Conservation (phyloP, 2,888 invertebrate species). For the Machimus atricapillus region DNA sequence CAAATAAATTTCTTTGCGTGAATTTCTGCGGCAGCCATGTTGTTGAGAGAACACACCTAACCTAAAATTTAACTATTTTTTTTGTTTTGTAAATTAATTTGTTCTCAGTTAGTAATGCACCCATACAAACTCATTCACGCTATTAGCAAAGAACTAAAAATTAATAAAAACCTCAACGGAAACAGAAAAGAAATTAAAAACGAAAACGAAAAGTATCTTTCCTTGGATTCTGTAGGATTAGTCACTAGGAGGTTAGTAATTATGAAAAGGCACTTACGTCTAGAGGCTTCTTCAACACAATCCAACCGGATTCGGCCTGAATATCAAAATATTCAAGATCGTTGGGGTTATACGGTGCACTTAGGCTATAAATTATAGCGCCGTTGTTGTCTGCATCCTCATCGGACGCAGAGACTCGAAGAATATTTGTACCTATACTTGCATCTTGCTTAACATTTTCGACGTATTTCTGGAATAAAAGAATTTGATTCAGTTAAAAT, state of each 20-base stretch:
- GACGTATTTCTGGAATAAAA: slow-evolving; percentile 81
- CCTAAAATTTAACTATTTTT: slow-evolving; percentile 33
- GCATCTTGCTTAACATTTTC: slow-evolving; percentile 97
- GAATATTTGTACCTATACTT: slow-evolving; percentile 91
- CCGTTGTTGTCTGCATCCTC: slow-evolving; percentile 98
- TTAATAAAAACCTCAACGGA: slow-evolving; percentile 45
- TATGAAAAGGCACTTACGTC: slow-evolving; percentile 81
- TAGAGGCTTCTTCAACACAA: slow-evolving; percentile 91
- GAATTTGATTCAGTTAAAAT: neutral
- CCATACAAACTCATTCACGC: slow-evolving; percentile 31
- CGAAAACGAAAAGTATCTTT: slow-evolving; percentile 5
- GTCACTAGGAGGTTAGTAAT: neutral
- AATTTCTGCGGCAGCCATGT: slow-evolving; percentile 51
- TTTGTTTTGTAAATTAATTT: slow-evolving; percentile 17
- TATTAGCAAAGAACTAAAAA: slow-evolving; percentile 23
- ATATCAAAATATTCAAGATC: slow-evolving; percentile 96
- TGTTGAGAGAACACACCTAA: slow-evolving; percentile 39
- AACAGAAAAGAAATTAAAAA: slow-evolving; percentile 30
- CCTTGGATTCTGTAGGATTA: slow-evolving; percentile 17
- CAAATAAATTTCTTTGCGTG: slow-evolving; percentile 31
- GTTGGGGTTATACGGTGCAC: slow-evolving; percentile 85
- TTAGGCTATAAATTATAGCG: slow-evolving; percentile 89
- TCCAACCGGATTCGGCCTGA: slow-evolving; percentile 97
- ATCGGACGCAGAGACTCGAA: slow-evolving; percentile 94
- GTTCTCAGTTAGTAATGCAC: slow-evolving; percentile 20